Conservation (phyloP, 2,797 vertebrate genomes). For the Halcyon chelicuti region DNA sequence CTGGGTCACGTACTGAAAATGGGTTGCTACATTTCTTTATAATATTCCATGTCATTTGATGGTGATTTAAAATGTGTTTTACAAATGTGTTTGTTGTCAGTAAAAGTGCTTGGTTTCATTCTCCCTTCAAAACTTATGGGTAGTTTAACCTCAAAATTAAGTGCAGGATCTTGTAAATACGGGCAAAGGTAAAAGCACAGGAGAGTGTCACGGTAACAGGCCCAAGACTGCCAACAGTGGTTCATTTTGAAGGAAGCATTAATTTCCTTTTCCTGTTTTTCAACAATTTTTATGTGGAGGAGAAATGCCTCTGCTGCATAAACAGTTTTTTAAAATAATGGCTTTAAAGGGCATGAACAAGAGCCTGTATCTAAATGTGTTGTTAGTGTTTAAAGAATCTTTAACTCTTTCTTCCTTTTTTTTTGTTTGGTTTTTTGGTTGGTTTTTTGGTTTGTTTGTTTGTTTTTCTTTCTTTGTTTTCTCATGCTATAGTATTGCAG, state of each 20-base stretch:
- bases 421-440: neutral
- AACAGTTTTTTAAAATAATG: neutral
- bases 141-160: neutral
- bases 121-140: neutral
- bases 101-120: neutral
- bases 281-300: constrained; percentile 34
- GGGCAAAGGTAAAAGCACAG: neutral
- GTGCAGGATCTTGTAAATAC: neutral
- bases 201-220: neutral
- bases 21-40: neutral
- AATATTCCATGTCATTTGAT: neutral
- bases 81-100: neutral
- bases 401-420: neutral
- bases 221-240: neutral
- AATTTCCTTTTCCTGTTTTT: constrained; percentile 74
- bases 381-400: constrained; percentile 18
- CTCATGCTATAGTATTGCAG: neutral
- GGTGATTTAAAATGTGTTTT: neutral
- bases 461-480: too few species aligned
- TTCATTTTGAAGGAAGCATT: constrained; percentile 36
- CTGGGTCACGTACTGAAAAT: neutral
- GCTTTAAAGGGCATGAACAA: neutral
- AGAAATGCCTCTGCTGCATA: constrained; percentile 39
- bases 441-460: too few species aligned
- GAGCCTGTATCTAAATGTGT: neutral